A percentile compares a stretch with the other conserved stretches of the same genome.
These are phyloP conservation scores for Nephotettix cincticeps DNA, from an alignment of 1,140 invertebrate species.

Conservation along the genomic window DNA sequence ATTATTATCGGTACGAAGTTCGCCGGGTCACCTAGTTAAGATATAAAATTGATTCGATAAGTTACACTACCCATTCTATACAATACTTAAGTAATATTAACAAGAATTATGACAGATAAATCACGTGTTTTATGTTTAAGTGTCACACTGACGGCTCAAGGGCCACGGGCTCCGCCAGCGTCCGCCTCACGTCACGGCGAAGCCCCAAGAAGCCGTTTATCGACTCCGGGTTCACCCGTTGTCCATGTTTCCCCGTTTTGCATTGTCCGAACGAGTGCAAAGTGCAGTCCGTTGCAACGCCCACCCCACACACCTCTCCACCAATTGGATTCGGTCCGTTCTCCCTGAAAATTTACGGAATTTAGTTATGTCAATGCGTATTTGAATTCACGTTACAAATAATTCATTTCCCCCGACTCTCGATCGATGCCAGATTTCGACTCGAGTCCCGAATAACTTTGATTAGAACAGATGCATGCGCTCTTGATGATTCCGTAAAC, in stretches of 20 bases:
- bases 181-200: too few species aligned
- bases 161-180: too few species aligned
- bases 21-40: too few species aligned
- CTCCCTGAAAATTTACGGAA: constrained; percentile 1
- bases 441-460: constrained; percentile 10
- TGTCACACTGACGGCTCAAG: too few species aligned
- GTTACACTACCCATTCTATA: too few species aligned
- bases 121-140: too few species aligned
- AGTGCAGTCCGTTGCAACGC: not conserved
- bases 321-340: not conserved
- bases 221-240: too few species aligned
- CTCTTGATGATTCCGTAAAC: constrained; percentile 19
- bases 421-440: not conserved
- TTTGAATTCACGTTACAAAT: constrained; percentile 21
- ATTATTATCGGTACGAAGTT: too few species aligned
- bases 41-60: too few species aligned
- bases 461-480: constrained; percentile 7
- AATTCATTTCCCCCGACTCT: constrained; percentile 1
- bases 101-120: too few species aligned
- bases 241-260: not conserved
- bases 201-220: too few species aligned
- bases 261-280: constrained; percentile 5
- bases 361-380: constrained; percentile 22
- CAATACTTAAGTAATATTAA: too few species aligned
- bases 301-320: not conserved